Percentiles rank a stretch among this genome's conserved stretches.
These are phyloP conservation scores for Vollenhovia emeryi DNA, from an alignment of 1,140 invertebrate species.

Conservation along the genomic window DNA sequence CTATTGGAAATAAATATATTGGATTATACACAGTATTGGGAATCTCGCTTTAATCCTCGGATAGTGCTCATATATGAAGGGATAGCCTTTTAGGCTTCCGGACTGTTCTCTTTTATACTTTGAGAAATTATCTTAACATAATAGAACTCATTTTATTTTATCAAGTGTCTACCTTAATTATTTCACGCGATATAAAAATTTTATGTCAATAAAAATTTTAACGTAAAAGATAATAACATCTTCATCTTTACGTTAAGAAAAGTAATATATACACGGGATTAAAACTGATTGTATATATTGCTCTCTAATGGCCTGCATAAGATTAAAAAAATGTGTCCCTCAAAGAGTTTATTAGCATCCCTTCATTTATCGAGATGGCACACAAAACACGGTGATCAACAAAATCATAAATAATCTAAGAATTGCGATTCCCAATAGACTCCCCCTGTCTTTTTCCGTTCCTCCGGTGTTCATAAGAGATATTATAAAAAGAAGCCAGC, in stretches of 20 bases:
- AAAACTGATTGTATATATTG: not conserved
- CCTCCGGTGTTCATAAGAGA: not conserved
- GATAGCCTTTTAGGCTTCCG: constrained; percentile 18
- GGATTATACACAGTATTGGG: not conserved
- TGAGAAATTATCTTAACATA: constrained; percentile 40
- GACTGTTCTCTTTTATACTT: constrained; percentile 4
- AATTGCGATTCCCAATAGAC: constrained; percentile 13
- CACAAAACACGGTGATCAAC: not conserved
- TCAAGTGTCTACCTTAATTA: not conserved
- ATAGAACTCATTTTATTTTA: constrained; percentile 19
- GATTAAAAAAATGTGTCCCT: not conserved
- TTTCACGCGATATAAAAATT: not conserved
- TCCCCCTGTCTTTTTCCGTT: not conserved
- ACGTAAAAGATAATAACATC: not conserved
- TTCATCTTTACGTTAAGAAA: not conserved
- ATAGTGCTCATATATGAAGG: not conserved
- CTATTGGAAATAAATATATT: constrained; percentile 22
- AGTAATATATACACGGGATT: not conserved
- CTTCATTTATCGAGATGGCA: not conserved
- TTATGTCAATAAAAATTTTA: constrained; percentile 2
- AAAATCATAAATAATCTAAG: constrained; percentile 31
- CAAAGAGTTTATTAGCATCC: not conserved
- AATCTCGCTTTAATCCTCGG: constrained; percentile 22
- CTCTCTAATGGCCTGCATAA: not conserved
- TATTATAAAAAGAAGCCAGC: not conserved